Percentiles rank a stretch among this genome's conserved stretches.
Conservation (phyloP, 2,888 invertebrate genomes). For the Zygothrica quintamaculata region DNA sequence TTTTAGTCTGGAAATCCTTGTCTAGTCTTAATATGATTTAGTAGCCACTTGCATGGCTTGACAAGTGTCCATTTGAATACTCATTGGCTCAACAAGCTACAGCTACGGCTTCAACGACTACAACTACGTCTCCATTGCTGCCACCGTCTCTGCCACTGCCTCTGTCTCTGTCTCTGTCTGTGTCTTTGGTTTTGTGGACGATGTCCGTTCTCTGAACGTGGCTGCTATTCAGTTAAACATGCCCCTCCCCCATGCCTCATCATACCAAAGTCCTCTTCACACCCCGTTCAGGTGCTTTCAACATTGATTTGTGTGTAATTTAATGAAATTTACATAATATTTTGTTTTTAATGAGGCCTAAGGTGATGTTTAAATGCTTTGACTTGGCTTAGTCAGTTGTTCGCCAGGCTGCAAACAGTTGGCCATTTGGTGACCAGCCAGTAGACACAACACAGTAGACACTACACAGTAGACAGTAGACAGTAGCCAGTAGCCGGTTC, state of each 20-base stretch:
- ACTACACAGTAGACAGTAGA: conserved; percentile 20
- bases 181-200: conserved; percentile 10
- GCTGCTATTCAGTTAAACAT: background rate
- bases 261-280: no score
- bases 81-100: conserved; percentile 81
- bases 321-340: conserved; percentile 82
- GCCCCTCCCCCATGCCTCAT: background rate
- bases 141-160: conserved; percentile 10
- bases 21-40: conserved; percentile 83
- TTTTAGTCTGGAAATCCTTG: conserved; percentile 78
- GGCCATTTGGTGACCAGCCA: conserved; percentile 16
- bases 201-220: conserved; percentile 3
- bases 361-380: conserved; percentile 81
- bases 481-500: conserved; percentile 51
- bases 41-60: conserved; percentile 81
- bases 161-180: conserved; percentile 13
- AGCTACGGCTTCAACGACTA: no score
- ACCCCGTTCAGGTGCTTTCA: conserved; percentile 34
- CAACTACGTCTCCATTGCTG: conserved; percentile 20
- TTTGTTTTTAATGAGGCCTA: conserved; percentile 82
- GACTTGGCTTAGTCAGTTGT: conserved; percentile 73
- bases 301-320: conserved; percentile 81
- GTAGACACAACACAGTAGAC: conserved; percentile 1
- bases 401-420: conserved; percentile 19
- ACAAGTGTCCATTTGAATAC: conserved; percentile 84